Conservation (phyloP, 2,113 vertebrate genomes). For the Talpa occidentalis region DNA sequence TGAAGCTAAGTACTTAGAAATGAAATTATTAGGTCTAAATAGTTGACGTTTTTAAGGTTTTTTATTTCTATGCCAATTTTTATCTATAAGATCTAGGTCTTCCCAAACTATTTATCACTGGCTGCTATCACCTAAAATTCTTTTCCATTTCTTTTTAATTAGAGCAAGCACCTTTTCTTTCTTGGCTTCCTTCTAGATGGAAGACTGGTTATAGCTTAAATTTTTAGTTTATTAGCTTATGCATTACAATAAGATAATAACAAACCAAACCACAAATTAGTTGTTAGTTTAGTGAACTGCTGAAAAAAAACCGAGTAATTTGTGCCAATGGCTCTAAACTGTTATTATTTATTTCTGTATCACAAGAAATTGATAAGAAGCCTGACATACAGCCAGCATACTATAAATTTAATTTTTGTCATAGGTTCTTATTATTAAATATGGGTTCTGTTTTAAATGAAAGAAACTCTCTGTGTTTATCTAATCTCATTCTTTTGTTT, state of each 20-base stretch:
- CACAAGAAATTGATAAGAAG: background rate
- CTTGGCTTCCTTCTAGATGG: background rate
- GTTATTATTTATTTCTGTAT: background rate
- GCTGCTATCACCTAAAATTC: background rate
- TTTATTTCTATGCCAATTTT: background rate
- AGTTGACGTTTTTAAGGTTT: background rate
- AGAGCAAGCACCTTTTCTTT: background rate
- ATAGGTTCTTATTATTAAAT: background rate
- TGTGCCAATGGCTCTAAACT: background rate
- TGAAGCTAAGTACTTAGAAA: background rate
- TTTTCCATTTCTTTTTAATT: background rate
- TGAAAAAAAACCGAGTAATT: background rate
- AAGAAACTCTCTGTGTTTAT: background rate
- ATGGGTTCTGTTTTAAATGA: background rate
- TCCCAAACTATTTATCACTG: background rate
- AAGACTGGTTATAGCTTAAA: background rate
- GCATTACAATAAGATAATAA: background rate
- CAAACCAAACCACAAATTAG: background rate
- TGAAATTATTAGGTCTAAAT: background rate
- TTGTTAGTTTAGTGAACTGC: background rate
- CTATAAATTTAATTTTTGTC: background rate
- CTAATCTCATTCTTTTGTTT: conserved; percentile 10
- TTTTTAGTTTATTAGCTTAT: background rate
- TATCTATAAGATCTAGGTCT: background rate
- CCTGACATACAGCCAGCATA: background rate